Percentiles rank a stretch among this genome's conserved stretches.
phyloP scores from a whole-genome alignment of 2,888 invertebrate species.

The Willowsia nigromaculata region DNA sequence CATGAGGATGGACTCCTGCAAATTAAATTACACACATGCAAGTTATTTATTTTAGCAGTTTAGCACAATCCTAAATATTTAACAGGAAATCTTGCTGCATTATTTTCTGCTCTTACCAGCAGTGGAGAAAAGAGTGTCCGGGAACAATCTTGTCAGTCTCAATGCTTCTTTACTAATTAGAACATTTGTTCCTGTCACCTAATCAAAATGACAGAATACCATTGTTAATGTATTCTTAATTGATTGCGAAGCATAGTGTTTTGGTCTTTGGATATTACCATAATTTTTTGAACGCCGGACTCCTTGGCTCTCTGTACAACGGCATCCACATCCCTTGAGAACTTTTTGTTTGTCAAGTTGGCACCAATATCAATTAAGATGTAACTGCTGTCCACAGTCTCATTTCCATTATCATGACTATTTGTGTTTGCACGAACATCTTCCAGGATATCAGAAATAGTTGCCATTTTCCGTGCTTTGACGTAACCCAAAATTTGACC shows the following conservation, averaged over 20 bases:
- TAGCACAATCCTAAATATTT: not conserved
- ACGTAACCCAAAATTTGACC: no score
- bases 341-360: constrained; percentile 96
- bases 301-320: constrained; percentile 95
- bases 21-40: constrained; percentile 7
- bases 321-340: constrained; percentile 93
- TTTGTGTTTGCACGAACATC: constrained; percentile 33
- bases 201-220: no score
- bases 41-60: not conserved
- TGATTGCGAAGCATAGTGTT: no score
- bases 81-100: not conserved
- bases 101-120: constrained; percentile 84
- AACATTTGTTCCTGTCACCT: constrained; percentile 91
- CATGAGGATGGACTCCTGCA: constrained; percentile 93
- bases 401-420: constrained; percentile 48
- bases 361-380: constrained; percentile 95
- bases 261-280: no score
- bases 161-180: constrained; percentile 94
- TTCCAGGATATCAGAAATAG: constrained; percentile 39
- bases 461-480: constrained; percentile 52
- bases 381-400: constrained; percentile 86
- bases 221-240: not conserved
- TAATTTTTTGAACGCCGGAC: constrained; percentile 95
- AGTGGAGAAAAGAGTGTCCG: constrained; percentile 93
- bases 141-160: constrained; percentile 92